Evolutionary conservation across 2,797 vertebrate species (phyloP).

Genomic region (Columba guinea): DNA sequence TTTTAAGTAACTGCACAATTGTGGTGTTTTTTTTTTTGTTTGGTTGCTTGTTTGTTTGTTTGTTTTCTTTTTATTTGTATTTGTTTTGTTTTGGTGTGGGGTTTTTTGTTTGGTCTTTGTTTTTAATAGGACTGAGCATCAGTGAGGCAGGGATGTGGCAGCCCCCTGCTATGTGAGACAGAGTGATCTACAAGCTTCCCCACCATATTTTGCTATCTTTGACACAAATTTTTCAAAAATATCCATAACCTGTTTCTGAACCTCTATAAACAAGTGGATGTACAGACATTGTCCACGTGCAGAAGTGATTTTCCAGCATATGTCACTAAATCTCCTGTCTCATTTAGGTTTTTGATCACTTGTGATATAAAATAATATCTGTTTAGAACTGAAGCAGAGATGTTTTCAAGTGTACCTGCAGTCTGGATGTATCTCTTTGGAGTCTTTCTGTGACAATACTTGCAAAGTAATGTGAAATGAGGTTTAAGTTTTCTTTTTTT

Average conservation of each 20-base stretch:
- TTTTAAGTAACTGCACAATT: background rate
- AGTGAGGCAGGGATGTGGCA: background rate
- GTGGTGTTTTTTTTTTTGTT: too few species aligned
- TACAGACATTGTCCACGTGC: too few species aligned
- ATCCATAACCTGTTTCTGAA: background rate
- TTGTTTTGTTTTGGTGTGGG: too few species aligned
- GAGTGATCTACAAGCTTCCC: background rate
- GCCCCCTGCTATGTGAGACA: background rate
- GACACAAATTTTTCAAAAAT: background rate
- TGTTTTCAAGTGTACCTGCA: background rate
- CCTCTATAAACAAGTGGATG: background rate
- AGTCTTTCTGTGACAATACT: background rate
- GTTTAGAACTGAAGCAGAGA: background rate
- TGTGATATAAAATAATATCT: background rate
- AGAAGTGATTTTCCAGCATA: background rate
- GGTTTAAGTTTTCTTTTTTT: background rate
- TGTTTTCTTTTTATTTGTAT: too few species aligned
- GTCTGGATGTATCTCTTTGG: background rate
- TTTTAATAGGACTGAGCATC: background rate
- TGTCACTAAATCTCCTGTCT: background rate
- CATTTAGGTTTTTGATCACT: background rate
- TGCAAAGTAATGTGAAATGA: background rate
- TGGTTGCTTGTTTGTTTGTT: background rate
- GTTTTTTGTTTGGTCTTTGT: background rate
- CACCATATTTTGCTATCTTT: background rate